Conservation (phyloP, 2,888 invertebrate genomes). For the Oxytorus armatus region DNA sequence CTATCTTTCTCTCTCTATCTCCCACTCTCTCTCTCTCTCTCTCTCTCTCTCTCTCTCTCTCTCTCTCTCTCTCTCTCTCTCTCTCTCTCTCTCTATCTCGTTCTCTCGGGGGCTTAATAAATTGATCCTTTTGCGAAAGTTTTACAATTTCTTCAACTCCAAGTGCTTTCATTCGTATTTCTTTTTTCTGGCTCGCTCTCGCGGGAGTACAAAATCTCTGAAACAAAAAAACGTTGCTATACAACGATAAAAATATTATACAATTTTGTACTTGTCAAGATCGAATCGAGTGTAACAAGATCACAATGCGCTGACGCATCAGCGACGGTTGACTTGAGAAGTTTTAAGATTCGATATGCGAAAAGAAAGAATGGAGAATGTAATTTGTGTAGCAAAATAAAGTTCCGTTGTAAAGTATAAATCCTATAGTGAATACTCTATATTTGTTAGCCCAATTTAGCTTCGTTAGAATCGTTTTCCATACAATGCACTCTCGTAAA, state of each 20-base stretch:
- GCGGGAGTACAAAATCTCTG: neutral
- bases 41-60: neutral
- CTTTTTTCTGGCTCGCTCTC: neutral
- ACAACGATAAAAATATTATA: neutral
- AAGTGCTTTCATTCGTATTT: constrained; percentile 15
- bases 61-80: neutral
- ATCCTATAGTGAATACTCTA: too few species aligned
- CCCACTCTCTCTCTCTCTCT: neutral
- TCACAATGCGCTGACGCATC: constrained; percentile 5
- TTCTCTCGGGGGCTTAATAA: constrained; percentile 62
- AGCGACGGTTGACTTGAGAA: neutral
- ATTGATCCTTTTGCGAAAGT: constrained; percentile 65
- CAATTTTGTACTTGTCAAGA: constrained; percentile 7
- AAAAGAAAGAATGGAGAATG: neutral
- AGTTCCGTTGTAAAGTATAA: neutral
- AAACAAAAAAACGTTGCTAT: constrained; percentile 3
- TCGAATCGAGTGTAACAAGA: neutral
- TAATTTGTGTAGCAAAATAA: neutral
- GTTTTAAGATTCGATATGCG: neutral
- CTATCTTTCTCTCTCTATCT: neutral
- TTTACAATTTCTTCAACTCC: constrained; percentile 64
- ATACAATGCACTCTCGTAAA: too few species aligned
- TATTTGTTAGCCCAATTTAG: too few species aligned
- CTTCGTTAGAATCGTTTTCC: too few species aligned
- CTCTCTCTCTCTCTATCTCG: neutral